Percentiles rank a stretch among this genome's conserved stretches.
phyloP scores from a whole-genome alignment of 2,113 vertebrate genomes.

The Addax nasomaculatus region DNA sequence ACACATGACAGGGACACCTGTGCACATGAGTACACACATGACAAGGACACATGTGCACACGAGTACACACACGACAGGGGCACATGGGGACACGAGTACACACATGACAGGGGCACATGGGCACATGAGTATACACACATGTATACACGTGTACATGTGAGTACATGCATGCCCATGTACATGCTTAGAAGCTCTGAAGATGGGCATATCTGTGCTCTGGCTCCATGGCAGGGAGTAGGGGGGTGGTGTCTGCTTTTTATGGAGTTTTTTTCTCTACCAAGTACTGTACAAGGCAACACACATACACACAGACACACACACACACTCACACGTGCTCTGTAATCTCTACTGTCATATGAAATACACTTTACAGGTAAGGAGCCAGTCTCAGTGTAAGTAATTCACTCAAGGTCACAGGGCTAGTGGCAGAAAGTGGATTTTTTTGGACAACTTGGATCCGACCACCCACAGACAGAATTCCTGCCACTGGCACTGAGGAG shows the following conservation, averaged over 20 bases:
- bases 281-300: neutral
- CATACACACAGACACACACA: neutral
- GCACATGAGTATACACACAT: neutral
- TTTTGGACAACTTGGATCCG: neutral
- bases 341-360: neutral
- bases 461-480: neutral
- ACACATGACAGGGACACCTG: neutral
- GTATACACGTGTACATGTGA: neutral
- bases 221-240: neutral
- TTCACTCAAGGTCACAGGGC: neutral
- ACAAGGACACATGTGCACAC: neutral
- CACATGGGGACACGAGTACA: neutral
- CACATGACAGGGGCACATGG: accelerated
- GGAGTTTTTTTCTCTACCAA: neutral
- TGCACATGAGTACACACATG: accelerated
- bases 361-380: neutral
- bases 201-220: accelerated
- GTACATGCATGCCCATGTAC: too few species aligned
- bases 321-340: neutral
- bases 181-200: neutral
- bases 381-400: neutral
- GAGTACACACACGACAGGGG: neutral
- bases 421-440: neutral
- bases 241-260: neutral
- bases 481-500: neutral